Percentiles rank a stretch among this genome's conserved stretches.
Evolutionary conservation across 2,113 vertebrate genomes (phyloP).

Genomic region (Elephas maximus): DNA sequence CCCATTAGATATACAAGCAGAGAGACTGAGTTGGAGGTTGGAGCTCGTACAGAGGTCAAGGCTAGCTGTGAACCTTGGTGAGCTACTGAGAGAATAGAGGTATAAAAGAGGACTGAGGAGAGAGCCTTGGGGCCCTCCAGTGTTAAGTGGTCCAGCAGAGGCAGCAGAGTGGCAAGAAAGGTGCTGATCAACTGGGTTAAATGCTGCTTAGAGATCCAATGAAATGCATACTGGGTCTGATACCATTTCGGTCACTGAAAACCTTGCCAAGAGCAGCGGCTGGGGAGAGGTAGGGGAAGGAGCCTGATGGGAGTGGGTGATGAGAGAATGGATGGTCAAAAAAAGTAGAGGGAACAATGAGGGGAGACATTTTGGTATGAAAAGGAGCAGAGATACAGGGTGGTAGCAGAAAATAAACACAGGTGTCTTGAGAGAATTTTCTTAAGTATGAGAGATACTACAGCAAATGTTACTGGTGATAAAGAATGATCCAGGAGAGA

Average conservation of each 20-base stretch:
- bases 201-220: neutral
- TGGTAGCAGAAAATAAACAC: neutral
- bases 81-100: neutral
- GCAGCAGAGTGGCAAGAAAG: neutral
- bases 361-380: neutral
- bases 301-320: neutral
- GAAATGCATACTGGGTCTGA: neutral
- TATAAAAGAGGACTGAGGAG: neutral
- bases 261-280: neutral
- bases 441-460: neutral
- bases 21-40: neutral
- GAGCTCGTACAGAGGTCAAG: neutral
- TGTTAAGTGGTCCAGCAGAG: neutral
- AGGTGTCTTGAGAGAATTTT: neutral
- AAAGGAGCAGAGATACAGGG: neutral
- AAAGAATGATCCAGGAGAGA: slow-evolving; percentile 43
- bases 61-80: neutral
- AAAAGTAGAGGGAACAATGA: neutral
- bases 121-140: neutral
- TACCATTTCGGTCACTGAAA: neutral
- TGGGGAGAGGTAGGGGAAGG: neutral
- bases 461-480: neutral
- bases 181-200: neutral
- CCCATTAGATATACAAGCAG: neutral
- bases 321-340: neutral